Base-by-base conservation (phyloP, 2,888 invertebrate genomes). In the Drosophila kambysellisi region DNA sequence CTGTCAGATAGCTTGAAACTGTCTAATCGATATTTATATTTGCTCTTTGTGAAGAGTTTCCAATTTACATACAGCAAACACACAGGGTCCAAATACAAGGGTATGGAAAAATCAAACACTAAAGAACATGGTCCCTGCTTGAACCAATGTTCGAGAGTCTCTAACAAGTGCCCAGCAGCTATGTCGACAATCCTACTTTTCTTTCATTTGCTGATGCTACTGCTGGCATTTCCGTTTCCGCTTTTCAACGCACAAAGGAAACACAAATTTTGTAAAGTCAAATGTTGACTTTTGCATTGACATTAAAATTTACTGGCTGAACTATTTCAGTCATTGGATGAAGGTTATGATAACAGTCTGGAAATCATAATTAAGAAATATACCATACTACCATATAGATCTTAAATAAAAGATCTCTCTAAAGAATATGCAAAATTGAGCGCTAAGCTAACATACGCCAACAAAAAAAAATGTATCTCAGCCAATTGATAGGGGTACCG, bases 11-110 rank as follows among this genome's bases (percentile, higher is more conserved):
- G 78, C 74, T 80, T 74, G 82, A 75, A 73, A 76, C 74, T 89
- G 89, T 76, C 89, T 74, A 88, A 88, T 88, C 87, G 90, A 88
- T 88, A 88, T 86, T 86, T 88, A 74, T 83, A 85, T 76, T 72
- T 71, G 73, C 58, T 53, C 57, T 48, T 53, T 51, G 37, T 37
- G 48, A 71, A 67, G 51, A 57, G 43, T 17, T 65, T 43, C 53
- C 30, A 58, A 71, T 80, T 77, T 80, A 29, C 71, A 76, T 76
- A 58, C 53, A 39, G 29, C 39, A 68, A 67, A 67, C 37, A 67
- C 20, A 56, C 39, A 30, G 17, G 9, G 17, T 35, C 15, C 32
- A 53, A 35, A 48, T 25, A 57, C 41, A 43, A 43, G 43, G 46
- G 25, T 46, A 46, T 46, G 53, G 39, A 15, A 32, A 60, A 71